Evolutionary conservation across 2,888 invertebrate genomes (phyloP).

Genomic region (Plebejus anna): DNA sequence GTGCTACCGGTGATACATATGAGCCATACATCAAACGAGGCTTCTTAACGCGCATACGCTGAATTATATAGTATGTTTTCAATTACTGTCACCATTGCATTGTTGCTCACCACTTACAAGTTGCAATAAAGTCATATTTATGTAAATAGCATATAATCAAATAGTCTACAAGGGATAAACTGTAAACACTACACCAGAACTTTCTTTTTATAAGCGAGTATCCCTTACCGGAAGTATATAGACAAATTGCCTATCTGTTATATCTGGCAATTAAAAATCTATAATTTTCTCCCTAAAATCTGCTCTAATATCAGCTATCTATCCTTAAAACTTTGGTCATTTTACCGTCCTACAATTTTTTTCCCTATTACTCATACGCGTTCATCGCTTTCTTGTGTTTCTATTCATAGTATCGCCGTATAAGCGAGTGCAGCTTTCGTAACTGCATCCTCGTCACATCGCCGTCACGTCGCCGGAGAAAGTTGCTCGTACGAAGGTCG

Average conservation of each 20-base stretch:
- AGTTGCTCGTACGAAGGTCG: conserved; percentile 61
- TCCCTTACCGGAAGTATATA: too few species aligned
- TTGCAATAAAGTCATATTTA: background rate
- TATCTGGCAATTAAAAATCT: too few species aligned
- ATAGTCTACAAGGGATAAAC: background rate
- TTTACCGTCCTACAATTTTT: background rate
- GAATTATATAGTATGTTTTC: background rate
- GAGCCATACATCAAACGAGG: conserved; percentile 1
- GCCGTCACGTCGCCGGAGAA: conserved; percentile 60
- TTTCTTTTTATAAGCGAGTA: too few species aligned
- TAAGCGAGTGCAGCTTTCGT: conserved; percentile 71
- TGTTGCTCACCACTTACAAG: background rate
- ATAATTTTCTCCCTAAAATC: too few species aligned
- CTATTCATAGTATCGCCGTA: conserved; percentile 53
- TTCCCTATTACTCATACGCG: background rate
- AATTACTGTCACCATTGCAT: background rate
- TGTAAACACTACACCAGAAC: background rate
- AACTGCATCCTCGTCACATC: conserved; percentile 60
- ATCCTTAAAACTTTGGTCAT: background rate
- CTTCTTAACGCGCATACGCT: background rate
- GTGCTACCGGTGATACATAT: background rate
- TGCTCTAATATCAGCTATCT: too few species aligned
- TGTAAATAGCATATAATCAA: background rate
- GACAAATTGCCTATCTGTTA: too few species aligned
- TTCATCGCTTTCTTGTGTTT: conserved; percentile 30